These are phyloP conservation scores for Bostrychus sinensis DNA, from an alignment of 2,113 vertebrate genomes.

Conservation along the genomic window DNA sequence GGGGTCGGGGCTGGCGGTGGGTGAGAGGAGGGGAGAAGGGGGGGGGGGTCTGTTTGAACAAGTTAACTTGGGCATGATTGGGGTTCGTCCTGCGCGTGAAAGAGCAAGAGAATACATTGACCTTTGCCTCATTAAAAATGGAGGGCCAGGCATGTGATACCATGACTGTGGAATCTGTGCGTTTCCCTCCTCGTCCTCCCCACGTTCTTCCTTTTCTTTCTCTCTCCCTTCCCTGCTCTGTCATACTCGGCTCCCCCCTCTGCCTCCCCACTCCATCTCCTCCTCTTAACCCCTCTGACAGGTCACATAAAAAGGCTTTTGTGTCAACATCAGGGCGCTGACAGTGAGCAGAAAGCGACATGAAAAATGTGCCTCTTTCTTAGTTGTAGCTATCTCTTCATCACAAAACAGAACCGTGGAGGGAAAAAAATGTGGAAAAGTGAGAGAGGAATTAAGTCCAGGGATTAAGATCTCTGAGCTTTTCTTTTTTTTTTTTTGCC, in stretches of 20 bases:
- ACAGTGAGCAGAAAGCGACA: conserved; percentile 85
- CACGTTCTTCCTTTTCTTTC: conserved; percentile 24
- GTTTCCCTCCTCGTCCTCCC: conserved; percentile 36
- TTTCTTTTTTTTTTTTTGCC: conserved; percentile 80
- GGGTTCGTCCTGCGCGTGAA: conserved; percentile 87
- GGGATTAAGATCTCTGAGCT: conserved; percentile 98
- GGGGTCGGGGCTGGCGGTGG: conserved; percentile 10
- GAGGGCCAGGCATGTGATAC: conserved; percentile 85
- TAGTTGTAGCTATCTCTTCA: conserved; percentile 79
- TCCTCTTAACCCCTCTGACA: conserved; percentile 85
- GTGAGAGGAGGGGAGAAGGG: not conserved
- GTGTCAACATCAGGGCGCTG: conserved; percentile 79
- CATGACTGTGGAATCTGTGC: conserved; percentile 73
- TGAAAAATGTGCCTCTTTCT: conserved; percentile 79
- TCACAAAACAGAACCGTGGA: conserved; percentile 52
- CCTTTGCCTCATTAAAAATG: conserved; percentile 94
- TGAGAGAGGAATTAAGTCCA: conserved; percentile 86
- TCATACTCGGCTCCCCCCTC: conserved; percentile 43
- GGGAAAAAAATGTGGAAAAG: conserved; percentile 33
- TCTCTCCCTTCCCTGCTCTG: conserved; percentile 22
- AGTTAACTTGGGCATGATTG: conserved; percentile 92
- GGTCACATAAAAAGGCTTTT: conserved; percentile 87
- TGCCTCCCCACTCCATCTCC: conserved; percentile 69
- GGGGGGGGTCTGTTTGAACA: conserved; percentile 76
- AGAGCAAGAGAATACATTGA: conserved; percentile 91